Conservation (phyloP, 1,140 invertebrate species). For the Panonychus citri region DNA sequence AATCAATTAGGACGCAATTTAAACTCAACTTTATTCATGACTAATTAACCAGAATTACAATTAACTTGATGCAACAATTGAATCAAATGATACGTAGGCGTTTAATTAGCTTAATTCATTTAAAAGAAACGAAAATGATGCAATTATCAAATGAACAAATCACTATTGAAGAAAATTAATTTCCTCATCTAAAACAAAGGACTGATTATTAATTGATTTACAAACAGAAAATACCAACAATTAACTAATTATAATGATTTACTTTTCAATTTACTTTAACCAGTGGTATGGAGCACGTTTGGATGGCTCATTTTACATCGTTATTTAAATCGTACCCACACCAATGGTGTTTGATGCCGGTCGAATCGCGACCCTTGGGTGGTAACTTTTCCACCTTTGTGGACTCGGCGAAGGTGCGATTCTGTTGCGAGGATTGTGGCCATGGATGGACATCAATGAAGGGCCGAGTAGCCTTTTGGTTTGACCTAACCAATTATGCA, state of each 20-base stretch:
- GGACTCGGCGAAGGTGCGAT: constrained; percentile 18
- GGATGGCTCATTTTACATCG: constrained; percentile 14
- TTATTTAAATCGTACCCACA: constrained; percentile 16
- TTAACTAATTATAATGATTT: neutral
- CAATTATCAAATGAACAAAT: no score
- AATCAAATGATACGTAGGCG: no score
- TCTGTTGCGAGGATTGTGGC: constrained; percentile 21
- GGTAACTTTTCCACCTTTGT: constrained; percentile 13
- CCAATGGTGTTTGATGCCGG: constrained; percentile 14
- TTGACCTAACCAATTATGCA: constrained; percentile 20
- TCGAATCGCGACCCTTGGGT: constrained; percentile 3
- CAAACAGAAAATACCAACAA: no score
- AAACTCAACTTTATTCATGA: no score
- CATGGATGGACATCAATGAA: constrained; percentile 32
- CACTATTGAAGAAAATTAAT: no score
- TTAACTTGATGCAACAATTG: no score
- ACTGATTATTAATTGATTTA: no score
- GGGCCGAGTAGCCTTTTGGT: constrained; percentile 28
- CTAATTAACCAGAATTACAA: no score
- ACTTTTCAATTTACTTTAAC: neutral
- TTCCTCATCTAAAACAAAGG: no score
- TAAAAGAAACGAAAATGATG: no score
- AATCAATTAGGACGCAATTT: no score
- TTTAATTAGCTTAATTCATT: no score
- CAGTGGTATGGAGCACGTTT: constrained; percentile 17